Evolutionary conservation across 2,113 vertebrate species (phyloP), one percentile per base, ranked within the genome.

Genomic region (Hiodon tergisus): DNA sequence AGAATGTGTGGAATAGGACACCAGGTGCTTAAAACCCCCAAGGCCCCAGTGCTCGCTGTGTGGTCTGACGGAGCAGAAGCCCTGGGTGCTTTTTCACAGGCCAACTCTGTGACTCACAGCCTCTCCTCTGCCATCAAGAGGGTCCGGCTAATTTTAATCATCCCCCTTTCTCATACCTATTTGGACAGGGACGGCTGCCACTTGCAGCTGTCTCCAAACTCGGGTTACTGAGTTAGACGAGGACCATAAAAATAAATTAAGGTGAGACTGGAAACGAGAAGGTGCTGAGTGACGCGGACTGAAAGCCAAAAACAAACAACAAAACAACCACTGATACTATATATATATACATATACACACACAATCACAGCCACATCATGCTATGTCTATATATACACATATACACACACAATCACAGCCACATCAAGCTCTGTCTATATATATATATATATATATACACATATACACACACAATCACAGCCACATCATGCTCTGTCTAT

Each of bases 111-210:
- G 48, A 52, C 68, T 65, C 73, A 51, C 16, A 59, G 72, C 60
- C 16, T 53, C 8, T 8, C 61, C 62, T 6, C 50, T n/a, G 7
- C n/a, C 17, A 9, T n/a, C 31, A 8, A 52, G 58, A 61, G 51
- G 65, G 54, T 14, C 53, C 8, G 72, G 80, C 83, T 85, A 85
- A 81, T 81, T 83, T 78, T 83, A 80, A 76, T 81, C 74, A 10
- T 52, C 59, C 61, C 31, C 68, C 63, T 1, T 72, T 69, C 7
- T 47, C 71, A 63, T 75, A 78, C 81, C 72, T 81, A 83, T 85
- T 85, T 83, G 80, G 80, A 72, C 83, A 83, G 65, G 65, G 72
- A 66, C 58, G 77, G 60, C 67, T n/a, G 7, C 52, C 14, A 52
- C 73, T 46, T 53, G 73, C 83, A 83, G 83, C 83, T 85, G 83